Evolutionary conservation across 2,113 vertebrate genomes (phyloP).

Genomic region (Mesoclemmys tuberculata): DNA sequence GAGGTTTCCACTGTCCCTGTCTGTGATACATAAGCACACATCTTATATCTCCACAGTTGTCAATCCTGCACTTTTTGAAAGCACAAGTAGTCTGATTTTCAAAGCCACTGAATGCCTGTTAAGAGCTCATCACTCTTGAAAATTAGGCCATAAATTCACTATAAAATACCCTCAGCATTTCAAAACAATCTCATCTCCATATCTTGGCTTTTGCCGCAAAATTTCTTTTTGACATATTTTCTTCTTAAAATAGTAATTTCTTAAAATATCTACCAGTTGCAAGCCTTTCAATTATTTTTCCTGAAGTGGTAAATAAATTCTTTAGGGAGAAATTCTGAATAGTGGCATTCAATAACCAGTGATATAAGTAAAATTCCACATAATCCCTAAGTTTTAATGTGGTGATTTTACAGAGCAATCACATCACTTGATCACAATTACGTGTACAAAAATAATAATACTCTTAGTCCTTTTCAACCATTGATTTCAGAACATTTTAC

Average conservation of each 20-base stretch:
- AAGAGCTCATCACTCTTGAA: not conserved
- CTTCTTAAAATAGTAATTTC: not conserved
- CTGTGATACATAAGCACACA: not conserved
- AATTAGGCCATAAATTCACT: not conserved
- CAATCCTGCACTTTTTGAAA: not conserved
- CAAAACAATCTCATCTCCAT: not conserved
- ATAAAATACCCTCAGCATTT: not conserved
- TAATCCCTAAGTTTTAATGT: not conserved
- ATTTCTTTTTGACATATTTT: not conserved
- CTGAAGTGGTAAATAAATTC: not conserved
- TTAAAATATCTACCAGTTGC: not conserved
- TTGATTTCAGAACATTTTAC: not conserved
- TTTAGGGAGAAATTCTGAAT: not conserved
- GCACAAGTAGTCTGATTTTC: not conserved
- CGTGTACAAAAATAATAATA: not conserved
- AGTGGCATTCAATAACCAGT: accelerated
- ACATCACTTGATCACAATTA: not conserved
- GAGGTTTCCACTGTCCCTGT: not conserved
- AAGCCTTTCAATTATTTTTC: not conserved
- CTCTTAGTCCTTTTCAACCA: not conserved
- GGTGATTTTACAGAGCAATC: not conserved
- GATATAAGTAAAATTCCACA: not conserved
- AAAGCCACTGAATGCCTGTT: not conserved
- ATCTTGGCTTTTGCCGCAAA: not conserved
- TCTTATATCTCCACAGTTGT: not conserved